phyloP scores from a whole-genome alignment of 1,140 invertebrate species.

The Propsilocerus akamusi region DNA sequence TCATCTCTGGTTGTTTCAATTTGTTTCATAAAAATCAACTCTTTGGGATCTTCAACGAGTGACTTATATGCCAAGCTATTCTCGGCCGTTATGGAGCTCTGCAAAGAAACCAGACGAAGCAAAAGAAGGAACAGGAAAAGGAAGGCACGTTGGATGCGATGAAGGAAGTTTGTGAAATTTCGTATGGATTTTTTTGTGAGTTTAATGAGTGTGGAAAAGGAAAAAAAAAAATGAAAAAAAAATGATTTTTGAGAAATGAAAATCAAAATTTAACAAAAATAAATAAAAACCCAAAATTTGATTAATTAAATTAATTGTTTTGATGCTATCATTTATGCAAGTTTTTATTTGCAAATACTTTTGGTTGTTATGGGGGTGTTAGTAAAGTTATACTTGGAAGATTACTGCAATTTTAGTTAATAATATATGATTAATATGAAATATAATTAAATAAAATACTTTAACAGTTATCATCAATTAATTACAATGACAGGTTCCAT shows the following conservation, averaged over 20 bases:
- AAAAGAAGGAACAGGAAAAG: constrained; percentile 11
- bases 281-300: neutral
- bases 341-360: too few species aligned
- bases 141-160: constrained; percentile 11
- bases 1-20: neutral
- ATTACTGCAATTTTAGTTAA: too few species aligned
- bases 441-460: too few species aligned
- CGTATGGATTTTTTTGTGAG: neutral
- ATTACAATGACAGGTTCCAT: too few species aligned
- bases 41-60: constrained; percentile 54
- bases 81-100: constrained; percentile 60
- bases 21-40: neutral
- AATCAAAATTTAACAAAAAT: constrained; percentile 6
- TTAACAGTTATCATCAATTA: too few species aligned
- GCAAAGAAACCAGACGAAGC: constrained; percentile 16
- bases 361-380: too few species aligned
- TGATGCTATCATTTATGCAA: too few species aligned
- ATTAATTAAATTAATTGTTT: constrained; percentile 1
- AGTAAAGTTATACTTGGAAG: too few species aligned
- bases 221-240: constrained; percentile 16
- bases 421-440: too few species aligned
- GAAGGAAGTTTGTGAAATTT: neutral
- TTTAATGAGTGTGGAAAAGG: constrained; percentile 11
- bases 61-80: constrained; percentile 82
- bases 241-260: constrained; percentile 9